A percentile compares a stretch with the other conserved stretches of the same genome.
phyloP scores from a whole-genome alignment of 1,140 invertebrate species.

The Drosophila truncata region DNA sequence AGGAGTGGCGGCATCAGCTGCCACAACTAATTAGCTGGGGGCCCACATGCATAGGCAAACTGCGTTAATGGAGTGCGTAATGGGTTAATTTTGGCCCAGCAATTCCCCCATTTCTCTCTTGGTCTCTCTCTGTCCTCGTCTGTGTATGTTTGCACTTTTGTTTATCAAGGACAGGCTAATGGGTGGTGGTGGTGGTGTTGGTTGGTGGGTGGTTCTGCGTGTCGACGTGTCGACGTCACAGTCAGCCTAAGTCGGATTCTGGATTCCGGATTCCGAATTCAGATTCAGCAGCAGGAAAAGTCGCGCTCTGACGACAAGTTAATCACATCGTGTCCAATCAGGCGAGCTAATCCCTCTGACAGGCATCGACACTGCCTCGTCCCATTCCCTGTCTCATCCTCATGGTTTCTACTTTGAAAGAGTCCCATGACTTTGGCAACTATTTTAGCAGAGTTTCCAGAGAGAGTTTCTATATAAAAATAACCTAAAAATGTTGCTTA shows the following conservation, averaged over 20 bases:
- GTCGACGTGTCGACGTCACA: conserved; percentile 55
- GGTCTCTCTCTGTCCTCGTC: not conserved
- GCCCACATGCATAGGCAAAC: conserved; percentile 71
- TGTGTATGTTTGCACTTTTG: conserved; percentile 64
- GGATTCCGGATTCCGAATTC: conserved; percentile 20
- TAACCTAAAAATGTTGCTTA: too few species aligned
- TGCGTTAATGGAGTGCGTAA: conserved; percentile 79
- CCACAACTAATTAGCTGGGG: conserved; percentile 73
- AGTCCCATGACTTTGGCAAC: not conserved
- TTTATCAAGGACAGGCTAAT: conserved; percentile 27
- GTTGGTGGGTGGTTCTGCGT: not conserved
- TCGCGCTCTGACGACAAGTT: conserved; percentile 66
- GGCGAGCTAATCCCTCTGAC: conserved; percentile 68
- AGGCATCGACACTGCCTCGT: conserved; percentile 27
- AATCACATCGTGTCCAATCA: conserved; percentile 83
- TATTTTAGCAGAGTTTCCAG: not conserved
- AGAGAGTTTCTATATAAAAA: too few species aligned
- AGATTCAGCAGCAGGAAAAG: conserved; percentile 32
- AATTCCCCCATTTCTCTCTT: conserved; percentile 8
- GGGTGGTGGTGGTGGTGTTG: not conserved
- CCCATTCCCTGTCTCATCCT: conserved; percentile 2
- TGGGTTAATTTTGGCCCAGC: conserved; percentile 73
- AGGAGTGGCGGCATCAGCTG: conserved; percentile 56
- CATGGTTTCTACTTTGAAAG: conserved; percentile 17
- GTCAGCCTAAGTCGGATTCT: conserved; percentile 15